Base-by-base conservation (phyloP, 1,140 invertebrate species). In the Ditylenchus dipsaci region DNA sequence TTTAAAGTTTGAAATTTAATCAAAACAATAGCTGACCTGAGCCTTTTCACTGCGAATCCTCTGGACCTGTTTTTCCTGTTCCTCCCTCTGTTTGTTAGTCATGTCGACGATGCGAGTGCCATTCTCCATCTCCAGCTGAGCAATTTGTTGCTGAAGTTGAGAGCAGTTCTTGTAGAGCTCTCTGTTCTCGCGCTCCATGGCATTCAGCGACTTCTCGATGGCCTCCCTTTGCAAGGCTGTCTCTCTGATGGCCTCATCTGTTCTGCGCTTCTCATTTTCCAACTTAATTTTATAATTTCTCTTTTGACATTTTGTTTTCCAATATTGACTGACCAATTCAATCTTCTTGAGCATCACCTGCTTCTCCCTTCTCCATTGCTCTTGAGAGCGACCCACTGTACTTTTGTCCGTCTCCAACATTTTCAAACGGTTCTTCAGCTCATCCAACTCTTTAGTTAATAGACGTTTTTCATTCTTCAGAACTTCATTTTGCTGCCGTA, bases 111-210 rank as follows among this genome's bases (percentile, higher is more conserved):
- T 79, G 53, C 80, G 67, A 69, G 83, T 82, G 7, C 80, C 80
- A 62, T 82, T 82, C 27, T 82, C 80, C 79, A 82, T 82, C 67
- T 82, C 80, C 21, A 82, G 68, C 56, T 82, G 80, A 5, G 81
- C 81, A 42, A 82, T 82, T 61, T 82, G 80, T 53, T 82, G 80
- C 57, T 82, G 80, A 19, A 82, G 68, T 68, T 82, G 80, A 13
- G 80, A 79, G 67, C 80, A 82, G 63, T 82, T 82, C 64, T 82
- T 82, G 73, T 82, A 82, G 53, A 82, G 68, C 63, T 83, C 80
- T 45, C 80, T 68, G 60, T 82, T 82, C 63, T 82, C 80, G 45
- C 81, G 72, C 64, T 82, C 80, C 80, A 82, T 82, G 19, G 80
- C 81, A 65, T 83, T 82, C 67, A 82, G 64, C 0, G 80, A 82